These are phyloP conservation scores for Pseudanteris insignis DNA, from an alignment of 2,888 invertebrate genomes.

Conservation along the genomic window DNA sequence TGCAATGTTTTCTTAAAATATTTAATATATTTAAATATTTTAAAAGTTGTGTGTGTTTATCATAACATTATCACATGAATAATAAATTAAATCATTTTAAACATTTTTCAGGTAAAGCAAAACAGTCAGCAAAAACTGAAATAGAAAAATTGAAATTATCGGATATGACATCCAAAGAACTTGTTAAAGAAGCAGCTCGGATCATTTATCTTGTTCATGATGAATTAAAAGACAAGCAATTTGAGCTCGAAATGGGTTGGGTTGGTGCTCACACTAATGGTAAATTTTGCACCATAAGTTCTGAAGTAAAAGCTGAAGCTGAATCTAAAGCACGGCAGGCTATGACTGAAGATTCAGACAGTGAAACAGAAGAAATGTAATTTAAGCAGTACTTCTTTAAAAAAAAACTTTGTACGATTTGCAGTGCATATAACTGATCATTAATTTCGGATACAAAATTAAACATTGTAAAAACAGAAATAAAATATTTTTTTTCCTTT, in stretches of 20 bases:
- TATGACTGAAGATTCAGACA: conserved; percentile 87
- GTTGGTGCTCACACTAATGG: conserved; percentile 85
- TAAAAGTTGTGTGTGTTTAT: too few relatives aligned
- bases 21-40: too few relatives aligned
- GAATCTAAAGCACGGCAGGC: conserved; percentile 90
- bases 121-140: conserved; percentile 99
- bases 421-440: conserved; percentile 6
- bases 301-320: conserved; percentile 79
- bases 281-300: conserved; percentile 82
- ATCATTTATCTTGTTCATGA: conserved; percentile 91
- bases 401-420: conserved; percentile 13
- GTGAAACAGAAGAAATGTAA: conserved; percentile 81
- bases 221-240: conserved; percentile 94
- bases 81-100: too few relatives aligned
- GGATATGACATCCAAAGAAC: conserved; percentile 83
- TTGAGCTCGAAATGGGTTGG: conserved; percentile 95
- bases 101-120: conserved; percentile 89
- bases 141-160: conserved; percentile 95
- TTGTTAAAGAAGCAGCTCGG: conserved; percentile 94
- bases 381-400: conserved; percentile 1
- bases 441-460: conserved; percentile 7
- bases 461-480: too few relatives aligned
- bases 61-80: too few relatives aligned
- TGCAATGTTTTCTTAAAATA: too few relatives aligned
- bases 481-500: too few relatives aligned